Evolutionary conservation across 1,140 invertebrate genomes (phyloP).

Genomic region (Teleogryllus occipitalis): DNA sequence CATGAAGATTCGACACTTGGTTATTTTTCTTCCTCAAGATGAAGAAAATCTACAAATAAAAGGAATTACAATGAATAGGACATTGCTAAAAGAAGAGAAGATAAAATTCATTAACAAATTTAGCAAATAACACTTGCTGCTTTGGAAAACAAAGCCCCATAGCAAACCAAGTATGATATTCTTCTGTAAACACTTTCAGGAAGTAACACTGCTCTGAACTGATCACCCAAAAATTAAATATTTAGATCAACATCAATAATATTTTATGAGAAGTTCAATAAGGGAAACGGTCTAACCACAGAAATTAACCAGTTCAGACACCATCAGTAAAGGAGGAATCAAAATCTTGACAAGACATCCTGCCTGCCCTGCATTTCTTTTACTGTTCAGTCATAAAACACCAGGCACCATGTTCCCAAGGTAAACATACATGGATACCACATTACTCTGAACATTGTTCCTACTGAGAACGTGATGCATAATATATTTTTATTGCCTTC

Average conservation of each 20-base stretch:
- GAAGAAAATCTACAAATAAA: slow-evolving; percentile 63
- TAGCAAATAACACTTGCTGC: background rate
- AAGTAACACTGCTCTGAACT: too few species aligned
- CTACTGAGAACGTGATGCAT: background rate
- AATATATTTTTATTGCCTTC: too few species aligned
- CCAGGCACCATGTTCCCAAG: background rate
- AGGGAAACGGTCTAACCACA: too few species aligned
- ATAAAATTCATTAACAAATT: background rate
- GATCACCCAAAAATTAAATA: too few species aligned
- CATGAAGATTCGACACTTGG: slow-evolving; percentile 80
- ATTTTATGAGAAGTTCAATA: too few species aligned
- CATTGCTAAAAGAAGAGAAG: background rate
- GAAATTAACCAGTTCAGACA: too few species aligned
- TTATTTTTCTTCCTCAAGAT: slow-evolving; percentile 75
- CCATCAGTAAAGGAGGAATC: too few species aligned
- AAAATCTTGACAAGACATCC: background rate
- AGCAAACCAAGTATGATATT: too few species aligned
- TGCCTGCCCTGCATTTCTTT: background rate
- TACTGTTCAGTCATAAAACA: background rate
- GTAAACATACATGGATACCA: background rate
- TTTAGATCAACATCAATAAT: too few species aligned
- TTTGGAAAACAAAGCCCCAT: background rate
- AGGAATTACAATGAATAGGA: slow-evolving; percentile 14
- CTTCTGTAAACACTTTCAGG: too few species aligned
- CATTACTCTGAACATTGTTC: background rate